Conservation (phyloP, 2,113 vertebrate genomes). For the Malurus cyaneus region DNA sequence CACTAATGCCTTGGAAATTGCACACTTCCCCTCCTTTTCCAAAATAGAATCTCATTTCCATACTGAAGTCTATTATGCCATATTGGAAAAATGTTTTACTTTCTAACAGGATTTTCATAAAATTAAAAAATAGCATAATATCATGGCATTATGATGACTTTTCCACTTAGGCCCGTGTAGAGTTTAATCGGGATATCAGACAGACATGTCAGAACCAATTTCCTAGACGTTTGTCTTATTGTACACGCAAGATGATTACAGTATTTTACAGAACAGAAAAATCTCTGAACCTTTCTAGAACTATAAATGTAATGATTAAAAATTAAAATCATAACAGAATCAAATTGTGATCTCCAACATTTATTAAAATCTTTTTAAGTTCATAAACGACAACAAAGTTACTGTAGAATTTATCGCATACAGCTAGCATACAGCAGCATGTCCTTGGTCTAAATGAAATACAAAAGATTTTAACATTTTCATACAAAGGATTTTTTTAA, state of each 20-base stretch:
- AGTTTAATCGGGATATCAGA: slow-evolving; percentile 49
- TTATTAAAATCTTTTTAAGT: slow-evolving; percentile 85
- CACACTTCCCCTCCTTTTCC: slow-evolving; percentile 56
- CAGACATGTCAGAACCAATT: slow-evolving; percentile 53
- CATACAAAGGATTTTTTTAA: slow-evolving; percentile 86
- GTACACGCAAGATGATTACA: slow-evolving; percentile 60
- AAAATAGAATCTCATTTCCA: slow-evolving; percentile 65
- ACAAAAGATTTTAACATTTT: slow-evolving; percentile 79
- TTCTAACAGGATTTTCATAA: slow-evolving; percentile 49
- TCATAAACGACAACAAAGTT: slow-evolving; percentile 83
- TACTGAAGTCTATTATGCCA: slow-evolving; percentile 70
- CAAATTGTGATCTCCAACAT: slow-evolving; percentile 81
- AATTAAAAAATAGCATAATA: slow-evolving; percentile 54
- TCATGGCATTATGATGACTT: slow-evolving; percentile 53
- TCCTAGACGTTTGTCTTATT: slow-evolving; percentile 47
- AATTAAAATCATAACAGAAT: slow-evolving; percentile 77
- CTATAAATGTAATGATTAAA: slow-evolving; percentile 56
- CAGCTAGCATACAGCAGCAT: slow-evolving; percentile 84
- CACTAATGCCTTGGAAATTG: slow-evolving; percentile 65
- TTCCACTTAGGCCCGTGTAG: slow-evolving; percentile 33
- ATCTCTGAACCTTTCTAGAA: slow-evolving; percentile 16
- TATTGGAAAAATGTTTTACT: slow-evolving; percentile 52
- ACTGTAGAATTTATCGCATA: slow-evolving; percentile 82
- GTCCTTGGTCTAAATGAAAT: slow-evolving; percentile 78
- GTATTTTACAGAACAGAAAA: slow-evolving; percentile 63